phyloP scores from a whole-genome alignment of 2,113 vertebrate genomes.

The Cryptotis parvus region DNA sequence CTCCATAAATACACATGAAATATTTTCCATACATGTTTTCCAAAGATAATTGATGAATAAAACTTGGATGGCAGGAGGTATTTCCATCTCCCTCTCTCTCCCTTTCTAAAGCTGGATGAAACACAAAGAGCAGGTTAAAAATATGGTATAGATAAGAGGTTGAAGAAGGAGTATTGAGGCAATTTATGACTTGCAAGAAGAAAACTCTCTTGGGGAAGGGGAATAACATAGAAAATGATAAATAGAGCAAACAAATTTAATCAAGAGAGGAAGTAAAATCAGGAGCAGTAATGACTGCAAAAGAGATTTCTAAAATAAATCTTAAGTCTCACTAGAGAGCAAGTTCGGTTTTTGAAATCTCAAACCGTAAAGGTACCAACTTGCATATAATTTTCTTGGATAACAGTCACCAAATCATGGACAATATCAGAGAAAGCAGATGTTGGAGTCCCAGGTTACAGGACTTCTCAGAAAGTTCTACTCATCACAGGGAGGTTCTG shows the following conservation, averaged over 20 bases:
- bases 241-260: not conserved
- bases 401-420: not conserved
- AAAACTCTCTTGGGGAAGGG: not conserved
- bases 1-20: not conserved
- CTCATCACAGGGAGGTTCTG: conserved; percentile 38
- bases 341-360: conserved; percentile 5
- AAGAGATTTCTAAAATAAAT: conserved; percentile 3
- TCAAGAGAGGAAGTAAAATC: not conserved
- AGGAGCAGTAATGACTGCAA: not conserved
- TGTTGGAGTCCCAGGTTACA: not conserved
- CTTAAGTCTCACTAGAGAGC: not conserved
- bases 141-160: not conserved
- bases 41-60: not conserved
- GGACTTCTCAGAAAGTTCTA: not conserved
- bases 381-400: conserved; percentile 5
- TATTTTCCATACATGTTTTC: not conserved
- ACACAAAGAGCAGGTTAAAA: not conserved
- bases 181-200: not conserved
- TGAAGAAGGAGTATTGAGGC: not conserved
- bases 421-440: conserved; percentile 8
- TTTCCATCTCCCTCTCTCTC: not conserved
- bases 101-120: not conserved
- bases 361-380: not conserved
- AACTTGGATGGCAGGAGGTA: not conserved
- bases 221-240: not conserved